phyloP scores from a whole-genome alignment of 2,888 invertebrate genomes.

The Morpho deidamia region DNA sequence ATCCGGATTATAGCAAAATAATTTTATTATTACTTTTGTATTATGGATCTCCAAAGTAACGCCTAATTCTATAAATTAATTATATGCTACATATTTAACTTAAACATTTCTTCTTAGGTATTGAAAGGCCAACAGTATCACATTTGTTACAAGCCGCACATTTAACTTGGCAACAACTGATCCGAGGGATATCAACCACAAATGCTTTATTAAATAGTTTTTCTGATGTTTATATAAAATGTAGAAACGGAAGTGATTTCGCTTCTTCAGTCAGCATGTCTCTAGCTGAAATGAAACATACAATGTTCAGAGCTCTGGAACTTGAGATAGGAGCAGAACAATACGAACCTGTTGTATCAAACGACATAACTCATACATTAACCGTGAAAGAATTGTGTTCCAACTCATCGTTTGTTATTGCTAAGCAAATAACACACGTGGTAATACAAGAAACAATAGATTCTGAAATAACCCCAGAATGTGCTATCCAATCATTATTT shows the following conservation, averaged over 20 bases:
- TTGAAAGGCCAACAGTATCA: constrained; percentile 79
- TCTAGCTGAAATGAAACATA: constrained; percentile 67
- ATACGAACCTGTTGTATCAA: constrained; percentile 22
- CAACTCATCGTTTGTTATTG: constrained; percentile 68
- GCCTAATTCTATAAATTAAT: too few relatives aligned
- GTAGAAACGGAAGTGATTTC: constrained; percentile 65
- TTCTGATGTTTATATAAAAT: constrained; percentile 82
- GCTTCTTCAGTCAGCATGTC: constrained; percentile 51
- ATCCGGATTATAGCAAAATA: too few relatives aligned
- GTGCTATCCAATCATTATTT: constrained; percentile 31
- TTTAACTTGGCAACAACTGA: constrained; percentile 81
- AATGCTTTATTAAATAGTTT: constrained; percentile 79
- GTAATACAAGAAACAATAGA: constrained; percentile 37
- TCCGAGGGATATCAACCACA: constrained; percentile 75
- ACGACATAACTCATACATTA: constrained; percentile 45
- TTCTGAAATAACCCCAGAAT: constrained; percentile 17
- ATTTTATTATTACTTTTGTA: too few relatives aligned
- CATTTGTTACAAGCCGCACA: constrained; percentile 82
- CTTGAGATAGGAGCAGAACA: constrained; percentile 32
- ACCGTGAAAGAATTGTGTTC: constrained; percentile 66
- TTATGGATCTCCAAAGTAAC: too few relatives aligned
- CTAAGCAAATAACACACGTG: constrained; percentile 75
- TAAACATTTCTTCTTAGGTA: constrained; percentile 52
- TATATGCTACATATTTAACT: background rate
- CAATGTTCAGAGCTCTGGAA: constrained; percentile 54